Base-by-base conservation (phyloP, 2,888 invertebrate species). In the Bombylius major region DNA sequence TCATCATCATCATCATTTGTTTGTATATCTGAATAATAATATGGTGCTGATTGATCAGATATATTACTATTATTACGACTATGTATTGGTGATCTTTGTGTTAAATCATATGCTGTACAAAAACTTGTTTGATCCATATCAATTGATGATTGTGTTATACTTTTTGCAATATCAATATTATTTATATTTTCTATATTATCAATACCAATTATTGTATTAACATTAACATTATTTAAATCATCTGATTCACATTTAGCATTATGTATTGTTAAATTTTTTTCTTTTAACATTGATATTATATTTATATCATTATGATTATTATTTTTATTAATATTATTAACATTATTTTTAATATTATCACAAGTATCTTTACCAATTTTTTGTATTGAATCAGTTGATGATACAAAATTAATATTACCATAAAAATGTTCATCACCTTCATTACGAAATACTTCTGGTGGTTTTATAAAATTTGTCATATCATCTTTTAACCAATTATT, bases 21-120 rank as follows among this genome's bases (percentile, higher is more conserved):
- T 47, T 49, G 50, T 33, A 58, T 44, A 58, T 92, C 91, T 0
- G 91, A 89, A 69, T 91, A 91, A 67, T 91, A 91, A 67, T 91
- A 91, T 0, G 91, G 90, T 42, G 88, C 89, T 55, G 83, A 80
- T 59, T 84, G 82, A 61, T 83, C 83, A 23, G 78, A 77, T n/a
- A 73, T 69, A 54, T 73, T 74, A 60, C 82, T 82, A 65, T 81
- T 82, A 65, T 81, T 81, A 57, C 82, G 77, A 63, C 81, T 81
- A 61, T 82, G 82, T 62, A 79, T 75, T 5, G 79, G 78, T 32
- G 77, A 77, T 32, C 54, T 59, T 49, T 62, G 63, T 1, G 62
- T 63, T n/a, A 65, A 56, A 55, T 66, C 64, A 53, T 62, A 65
- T 5, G 64, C 62, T 5, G 65, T 63, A 51, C 63, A 61, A 48